Evolutionary conservation across 2,888 invertebrate species (phyloP).

Genomic region (Calephelis perditalis): DNA sequence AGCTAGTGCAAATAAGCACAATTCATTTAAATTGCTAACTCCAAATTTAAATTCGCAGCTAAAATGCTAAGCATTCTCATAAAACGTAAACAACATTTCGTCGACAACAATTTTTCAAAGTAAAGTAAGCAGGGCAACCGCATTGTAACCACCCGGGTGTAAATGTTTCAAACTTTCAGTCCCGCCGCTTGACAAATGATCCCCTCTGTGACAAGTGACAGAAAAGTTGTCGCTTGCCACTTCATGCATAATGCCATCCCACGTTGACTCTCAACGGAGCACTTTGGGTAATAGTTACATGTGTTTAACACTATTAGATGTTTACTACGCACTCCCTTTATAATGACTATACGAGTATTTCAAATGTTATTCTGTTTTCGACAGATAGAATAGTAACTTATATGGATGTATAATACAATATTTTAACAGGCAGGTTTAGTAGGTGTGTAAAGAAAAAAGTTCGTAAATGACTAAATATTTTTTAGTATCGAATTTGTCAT

Average conservation of each 20-base stretch:
- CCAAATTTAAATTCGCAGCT: background rate
- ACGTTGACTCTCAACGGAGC: slow-evolving; percentile 9
- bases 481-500: too few relatives aligned
- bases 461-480: too few relatives aligned
- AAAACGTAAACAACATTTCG: slow-evolving; percentile 24
- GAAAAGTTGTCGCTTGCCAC: slow-evolving; percentile 17
- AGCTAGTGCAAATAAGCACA: too few relatives aligned
- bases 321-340: background rate
- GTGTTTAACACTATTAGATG: background rate
- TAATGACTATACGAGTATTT: too few relatives aligned
- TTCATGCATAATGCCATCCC: slow-evolving; percentile 23
- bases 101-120: slow-evolving; percentile 26
- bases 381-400: too few relatives aligned
- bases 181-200: slow-evolving; percentile 28
- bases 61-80: slow-evolving; percentile 15
- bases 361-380: too few relatives aligned
- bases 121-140: slow-evolving; percentile 19
- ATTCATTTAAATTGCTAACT: background rate
- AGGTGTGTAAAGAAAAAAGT: too few relatives aligned
- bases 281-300: slow-evolving; percentile 10
- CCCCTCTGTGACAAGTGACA: slow-evolving; percentile 26
- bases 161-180: slow-evolving; percentile 22
- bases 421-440: too few relatives aligned
- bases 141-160: slow-evolving; percentile 23
- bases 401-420: too few relatives aligned